phyloP scores from a whole-genome alignment of 2,113 vertebrate genomes.

The Trinectes maculatus region DNA sequence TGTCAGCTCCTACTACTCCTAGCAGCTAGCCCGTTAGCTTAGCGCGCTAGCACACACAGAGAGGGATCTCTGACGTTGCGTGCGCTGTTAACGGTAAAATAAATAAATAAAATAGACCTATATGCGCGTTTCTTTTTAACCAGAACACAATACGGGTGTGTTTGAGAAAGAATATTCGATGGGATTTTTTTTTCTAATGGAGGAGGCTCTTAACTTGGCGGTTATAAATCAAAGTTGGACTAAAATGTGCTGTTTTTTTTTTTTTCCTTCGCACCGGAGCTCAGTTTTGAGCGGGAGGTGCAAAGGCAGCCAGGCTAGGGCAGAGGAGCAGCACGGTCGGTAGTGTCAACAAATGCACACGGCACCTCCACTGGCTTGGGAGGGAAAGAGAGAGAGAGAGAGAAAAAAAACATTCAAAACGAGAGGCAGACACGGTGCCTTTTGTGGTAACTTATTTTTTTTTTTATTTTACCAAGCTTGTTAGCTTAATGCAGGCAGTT shows the following conservation, averaged over 20 bases:
- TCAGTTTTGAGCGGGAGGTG: conserved; percentile 85
- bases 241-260: conserved; percentile 64
- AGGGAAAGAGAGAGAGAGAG: conserved; percentile 66
- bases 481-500: conserved; percentile 25
- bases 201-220: neutral
- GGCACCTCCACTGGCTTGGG: conserved; percentile 56
- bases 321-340: conserved; percentile 58
- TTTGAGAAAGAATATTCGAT: neutral
- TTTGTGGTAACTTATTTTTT: conserved; percentile 47
- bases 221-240: conserved; percentile 37
- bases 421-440: conserved; percentile 38
- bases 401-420: no score
- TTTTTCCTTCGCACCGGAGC: conserved; percentile 26
- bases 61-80: conserved; percentile 63
- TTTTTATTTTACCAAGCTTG: conserved; percentile 36
- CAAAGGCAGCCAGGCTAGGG: conserved; percentile 67
- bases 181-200: neutral
- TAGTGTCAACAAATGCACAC: conserved; percentile 78
- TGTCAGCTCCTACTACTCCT: conserved; percentile 55
- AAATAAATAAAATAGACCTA: conserved; percentile 38
- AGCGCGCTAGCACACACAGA: conserved; percentile 56
- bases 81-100: conserved; percentile 53
- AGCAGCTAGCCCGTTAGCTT: conserved; percentile 69
- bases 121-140: conserved; percentile 40
- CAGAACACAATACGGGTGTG: neutral